Conservation (phyloP, 1,140 invertebrate genomes). For the Saxidomus purpurata region DNA sequence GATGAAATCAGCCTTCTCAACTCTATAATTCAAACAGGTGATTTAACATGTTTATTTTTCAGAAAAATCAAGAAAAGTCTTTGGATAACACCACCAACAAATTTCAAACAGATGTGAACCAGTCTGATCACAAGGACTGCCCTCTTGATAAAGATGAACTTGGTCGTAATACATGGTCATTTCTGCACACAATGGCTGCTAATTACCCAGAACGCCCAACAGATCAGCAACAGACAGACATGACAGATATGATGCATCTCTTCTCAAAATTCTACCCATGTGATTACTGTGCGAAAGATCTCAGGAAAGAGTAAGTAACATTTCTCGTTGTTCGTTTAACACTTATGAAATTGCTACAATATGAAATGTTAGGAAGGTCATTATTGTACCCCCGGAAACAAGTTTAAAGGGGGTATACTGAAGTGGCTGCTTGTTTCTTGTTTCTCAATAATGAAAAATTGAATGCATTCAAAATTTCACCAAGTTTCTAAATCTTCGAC, state of each 20-base stretch:
- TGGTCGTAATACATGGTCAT: conserved; percentile 93
- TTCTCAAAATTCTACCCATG: conserved; percentile 98
- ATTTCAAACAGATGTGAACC: neutral
- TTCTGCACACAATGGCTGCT: conserved; percentile 98
- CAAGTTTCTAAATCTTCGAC: no score
- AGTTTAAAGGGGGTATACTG: no score
- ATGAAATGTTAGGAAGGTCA: no score
- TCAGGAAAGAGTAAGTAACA: conserved; percentile 76
- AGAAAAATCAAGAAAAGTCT: neutral
- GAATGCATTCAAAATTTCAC: no score
- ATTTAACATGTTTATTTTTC: no score
- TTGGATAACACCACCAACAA: no score
- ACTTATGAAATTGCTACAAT: no score
- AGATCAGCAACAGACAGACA: conserved; percentile 91
- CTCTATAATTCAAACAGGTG: no score
- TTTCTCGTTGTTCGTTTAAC: neutral
- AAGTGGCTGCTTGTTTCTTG: no score
- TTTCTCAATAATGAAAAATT: no score
- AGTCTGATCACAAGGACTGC: conserved; percentile 75
- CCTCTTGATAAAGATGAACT: conserved; percentile 86
- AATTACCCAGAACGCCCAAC: conserved; percentile 96
- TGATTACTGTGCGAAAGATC: conserved; percentile 96
- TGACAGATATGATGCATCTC: conserved; percentile 93
- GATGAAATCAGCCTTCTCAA: no score
- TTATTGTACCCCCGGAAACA: no score